Evolutionary conservation across 2,797 vertebrate genomes (phyloP).

Genomic region (Molossus molossus): DNA sequence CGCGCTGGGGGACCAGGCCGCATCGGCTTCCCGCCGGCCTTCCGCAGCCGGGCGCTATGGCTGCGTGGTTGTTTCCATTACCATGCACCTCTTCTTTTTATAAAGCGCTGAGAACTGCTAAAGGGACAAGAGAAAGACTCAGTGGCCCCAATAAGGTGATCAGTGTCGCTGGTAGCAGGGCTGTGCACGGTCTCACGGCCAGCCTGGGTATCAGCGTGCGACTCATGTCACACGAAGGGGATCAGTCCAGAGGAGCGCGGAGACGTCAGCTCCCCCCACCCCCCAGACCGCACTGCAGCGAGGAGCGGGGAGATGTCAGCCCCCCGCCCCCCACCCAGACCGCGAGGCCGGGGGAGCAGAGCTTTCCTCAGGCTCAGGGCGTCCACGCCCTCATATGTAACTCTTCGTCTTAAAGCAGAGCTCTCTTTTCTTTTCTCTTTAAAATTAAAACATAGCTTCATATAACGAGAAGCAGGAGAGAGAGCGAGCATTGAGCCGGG

Average conservation of each 20-base stretch:
- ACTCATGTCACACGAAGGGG: constrained; percentile 72
- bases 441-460: constrained; percentile 37
- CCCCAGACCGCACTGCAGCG: too few species aligned
- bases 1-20: too few species aligned
- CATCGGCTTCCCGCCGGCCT: too few species aligned
- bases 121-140: constrained; percentile 15
- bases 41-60: too few species aligned
- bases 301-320: not conserved
- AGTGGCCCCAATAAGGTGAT: constrained; percentile 13
- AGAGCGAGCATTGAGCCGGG: too few species aligned
- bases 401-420: constrained; percentile 36
- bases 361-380: not conserved
- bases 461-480: not conserved
- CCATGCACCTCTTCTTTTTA: too few species aligned
- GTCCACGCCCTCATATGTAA: not conserved
- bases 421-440: not conserved
- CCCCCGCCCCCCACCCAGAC: too few species aligned
- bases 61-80: too few species aligned
- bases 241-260: not conserved
- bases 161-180: constrained; percentile 44
- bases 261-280: too few species aligned
- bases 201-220: constrained; percentile 9
- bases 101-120: constrained; percentile 17
- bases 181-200: constrained; percentile 2
- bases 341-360: too few species aligned